Evolutionary conservation across 2,797 vertebrate genomes (phyloP), one percentile per base, ranked within the genome.

Genomic region (Columba guinea): DNA sequence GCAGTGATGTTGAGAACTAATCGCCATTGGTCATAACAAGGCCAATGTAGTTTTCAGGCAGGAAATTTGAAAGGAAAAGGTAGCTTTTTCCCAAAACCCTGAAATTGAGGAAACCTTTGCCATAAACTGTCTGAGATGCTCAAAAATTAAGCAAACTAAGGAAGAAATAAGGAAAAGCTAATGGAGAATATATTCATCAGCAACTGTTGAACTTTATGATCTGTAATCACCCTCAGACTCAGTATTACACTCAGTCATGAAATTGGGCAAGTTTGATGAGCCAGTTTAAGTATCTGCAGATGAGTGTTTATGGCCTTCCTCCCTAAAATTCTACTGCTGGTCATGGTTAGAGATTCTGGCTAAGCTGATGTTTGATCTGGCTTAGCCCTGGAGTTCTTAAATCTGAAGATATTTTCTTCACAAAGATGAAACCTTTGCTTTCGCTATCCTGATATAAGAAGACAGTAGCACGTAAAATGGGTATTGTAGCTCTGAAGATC

Each of bases 391-490:
- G 44, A n/a, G 1, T 20, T 68, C 41, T 76, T 11, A 55, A 56
- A 4, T 53, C 73, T 11, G 55, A 75, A 81, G 8, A 7, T 26
- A 75, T 55, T 82, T 83, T 34, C n/a, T 46, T 90, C 53, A 26
- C 13, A 41, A 7, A 44, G 34, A 32, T 30, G 18, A 71, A 84
- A 84, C 53, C 8, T 23, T 93, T 81, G 26, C 6, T 67, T 86
- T 88, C 87, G 7, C 10, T 22, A 13, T 48, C 10, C 30, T 87
- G 27, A 4, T 41, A 7, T 6, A 56, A 28, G 15, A 75, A 9
- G 37, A 44, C 3, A 48, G 21, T n/a, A 82, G 7, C 26, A 35
- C 0, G 0, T 34, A 48, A 68, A 62, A 8, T 1, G 3, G 9
- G 6, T 49, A 2, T 59, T 49, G 23, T 35, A 73, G 11, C 20